Percentiles rank a stretch among this genome's conserved stretches.
Evolutionary conservation across 2,888 invertebrate genomes (phyloP).

Genomic region (Sphinx pinastri): DNA sequence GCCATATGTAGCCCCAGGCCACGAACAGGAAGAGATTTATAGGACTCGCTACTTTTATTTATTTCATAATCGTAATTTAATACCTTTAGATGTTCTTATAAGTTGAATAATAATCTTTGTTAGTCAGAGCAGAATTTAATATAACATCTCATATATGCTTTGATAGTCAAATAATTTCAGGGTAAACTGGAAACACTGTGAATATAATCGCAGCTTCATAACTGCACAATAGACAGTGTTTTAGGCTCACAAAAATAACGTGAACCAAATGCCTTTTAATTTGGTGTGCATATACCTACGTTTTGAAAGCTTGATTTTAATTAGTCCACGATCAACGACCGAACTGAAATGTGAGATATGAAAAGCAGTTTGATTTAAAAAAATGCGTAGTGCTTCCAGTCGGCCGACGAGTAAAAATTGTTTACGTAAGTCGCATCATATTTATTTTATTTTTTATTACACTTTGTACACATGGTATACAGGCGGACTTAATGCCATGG

Average conservation of each 20-base stretch:
- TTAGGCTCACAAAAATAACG: not conserved
- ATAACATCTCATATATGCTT: not conserved
- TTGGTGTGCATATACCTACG: not conserved
- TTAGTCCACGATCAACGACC: conserved; percentile 7
- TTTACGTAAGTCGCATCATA: not conserved
- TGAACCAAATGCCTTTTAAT: conserved; percentile 1
- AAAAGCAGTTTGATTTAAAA: conserved; percentile 1
- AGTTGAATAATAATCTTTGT: too few relatives aligned
- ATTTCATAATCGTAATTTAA: too few relatives aligned
- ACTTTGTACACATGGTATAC: too few relatives aligned
- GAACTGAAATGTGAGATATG: not conserved
- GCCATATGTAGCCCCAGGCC: too few relatives aligned
- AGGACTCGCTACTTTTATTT: too few relatives aligned
- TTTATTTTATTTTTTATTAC: not conserved
- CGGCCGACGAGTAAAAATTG: not conserved
- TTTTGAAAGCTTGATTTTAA: conserved; percentile 7
- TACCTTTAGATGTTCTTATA: too few relatives aligned
- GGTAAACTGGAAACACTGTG: not conserved
- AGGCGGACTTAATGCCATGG: too few relatives aligned
- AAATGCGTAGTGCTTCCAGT: not conserved
- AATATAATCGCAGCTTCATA: not conserved
- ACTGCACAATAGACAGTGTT: not conserved
- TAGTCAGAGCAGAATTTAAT: not conserved
- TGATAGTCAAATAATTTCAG: not conserved
- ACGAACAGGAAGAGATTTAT: too few relatives aligned